Conservation (phyloP, 2,113 vertebrate genomes). For the Callorhinus ursinus region DNA sequence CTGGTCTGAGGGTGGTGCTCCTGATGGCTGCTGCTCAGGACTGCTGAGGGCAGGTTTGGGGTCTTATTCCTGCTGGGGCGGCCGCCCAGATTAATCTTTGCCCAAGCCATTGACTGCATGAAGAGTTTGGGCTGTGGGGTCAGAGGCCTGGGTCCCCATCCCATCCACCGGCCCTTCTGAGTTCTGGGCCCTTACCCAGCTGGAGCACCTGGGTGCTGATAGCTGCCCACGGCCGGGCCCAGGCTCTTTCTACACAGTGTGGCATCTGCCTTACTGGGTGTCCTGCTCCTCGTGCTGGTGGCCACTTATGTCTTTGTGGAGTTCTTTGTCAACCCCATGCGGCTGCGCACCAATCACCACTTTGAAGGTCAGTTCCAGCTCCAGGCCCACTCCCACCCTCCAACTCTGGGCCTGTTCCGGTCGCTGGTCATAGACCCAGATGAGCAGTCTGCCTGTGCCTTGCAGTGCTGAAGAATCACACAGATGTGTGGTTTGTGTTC, state of each 20-base stretch:
- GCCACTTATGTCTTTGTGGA: slow-evolving; percentile 93
- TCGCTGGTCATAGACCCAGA: background rate
- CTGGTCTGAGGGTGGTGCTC: background rate
- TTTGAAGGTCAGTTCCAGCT: slow-evolving; percentile 89
- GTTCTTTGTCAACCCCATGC: slow-evolving; percentile 92
- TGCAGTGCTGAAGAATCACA: slow-evolving; percentile 90
- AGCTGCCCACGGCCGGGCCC: slow-evolving; percentile 68
- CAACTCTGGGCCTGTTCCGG: background rate
- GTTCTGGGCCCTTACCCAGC: slow-evolving; percentile 16
- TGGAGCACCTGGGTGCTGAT: slow-evolving; percentile 62
- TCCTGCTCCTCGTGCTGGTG: slow-evolving; percentile 89
- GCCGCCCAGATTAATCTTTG: background rate
- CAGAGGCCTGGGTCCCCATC: background rate
- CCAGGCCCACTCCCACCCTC: background rate
- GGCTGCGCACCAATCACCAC: slow-evolving; percentile 91
- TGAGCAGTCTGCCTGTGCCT: slow-evolving; percentile 67
- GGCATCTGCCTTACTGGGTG: slow-evolving; percentile 93
- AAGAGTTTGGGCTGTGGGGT: slow-evolving; percentile 35
- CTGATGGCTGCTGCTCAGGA: background rate
- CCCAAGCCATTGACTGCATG: background rate
- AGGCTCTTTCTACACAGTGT: slow-evolving; percentile 94
- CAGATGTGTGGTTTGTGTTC: slow-evolving; percentile 93
- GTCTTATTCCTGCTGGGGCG: background rate
- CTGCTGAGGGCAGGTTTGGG: background rate
- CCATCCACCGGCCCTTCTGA: background rate